Percentiles rank a stretch among this genome's conserved stretches.
Evolutionary conservation across 2,888 invertebrate genomes (phyloP).

Genomic region (Lithophane ornitopus): DNA sequence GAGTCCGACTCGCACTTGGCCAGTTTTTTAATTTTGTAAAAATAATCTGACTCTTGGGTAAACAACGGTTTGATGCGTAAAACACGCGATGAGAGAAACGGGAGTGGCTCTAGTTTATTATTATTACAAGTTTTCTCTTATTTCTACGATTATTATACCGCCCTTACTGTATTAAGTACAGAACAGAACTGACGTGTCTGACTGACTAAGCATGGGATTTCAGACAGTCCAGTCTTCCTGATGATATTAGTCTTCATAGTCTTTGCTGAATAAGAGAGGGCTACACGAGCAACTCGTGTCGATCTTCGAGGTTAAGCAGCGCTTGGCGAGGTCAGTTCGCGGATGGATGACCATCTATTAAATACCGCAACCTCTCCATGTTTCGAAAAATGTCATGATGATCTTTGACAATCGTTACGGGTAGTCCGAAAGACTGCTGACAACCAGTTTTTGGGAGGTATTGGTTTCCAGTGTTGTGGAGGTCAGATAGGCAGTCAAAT

Average conservation of each 20-base stretch:
- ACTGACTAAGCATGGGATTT: neutral
- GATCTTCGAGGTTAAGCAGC: neutral
- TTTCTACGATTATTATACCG: too few relatives aligned
- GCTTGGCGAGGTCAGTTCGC: neutral
- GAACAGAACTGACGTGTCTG: too few relatives aligned
- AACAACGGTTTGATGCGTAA: neutral
- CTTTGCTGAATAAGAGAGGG: too few relatives aligned
- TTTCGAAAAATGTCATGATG: neutral
- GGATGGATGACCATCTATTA: neutral
- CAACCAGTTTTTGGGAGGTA: neutral
- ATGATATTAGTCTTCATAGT: neutral
- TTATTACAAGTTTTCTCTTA: neutral
- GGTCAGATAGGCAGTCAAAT: neutral
- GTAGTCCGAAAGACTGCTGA: neutral
- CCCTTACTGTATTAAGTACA: neutral
- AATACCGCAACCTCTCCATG: neutral
- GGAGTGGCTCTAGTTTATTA: neutral
- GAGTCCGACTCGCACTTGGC: too few relatives aligned
- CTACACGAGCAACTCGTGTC: neutral
- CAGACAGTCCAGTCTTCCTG: neutral
- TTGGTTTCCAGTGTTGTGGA: neutral
- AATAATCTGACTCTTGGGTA: neutral
- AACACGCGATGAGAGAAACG: neutral
- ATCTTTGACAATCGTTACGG: neutral
- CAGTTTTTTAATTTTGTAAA: neutral